Conservation (phyloP, 1,140 invertebrate genomes). For the Littorina saxatilis region DNA sequence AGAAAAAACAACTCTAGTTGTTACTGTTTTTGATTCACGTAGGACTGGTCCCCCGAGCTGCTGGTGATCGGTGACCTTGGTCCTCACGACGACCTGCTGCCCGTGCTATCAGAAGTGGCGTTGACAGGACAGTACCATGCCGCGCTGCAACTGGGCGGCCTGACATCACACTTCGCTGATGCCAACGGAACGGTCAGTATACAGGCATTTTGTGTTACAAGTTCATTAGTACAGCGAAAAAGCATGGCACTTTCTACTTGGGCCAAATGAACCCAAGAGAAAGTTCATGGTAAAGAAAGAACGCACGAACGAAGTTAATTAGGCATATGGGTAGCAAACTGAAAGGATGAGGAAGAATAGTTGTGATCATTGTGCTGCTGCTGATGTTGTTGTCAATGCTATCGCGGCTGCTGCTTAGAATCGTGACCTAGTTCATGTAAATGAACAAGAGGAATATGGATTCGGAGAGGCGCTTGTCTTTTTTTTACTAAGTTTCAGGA, state of each 20-base stretch:
- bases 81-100: slow-evolving; percentile 45
- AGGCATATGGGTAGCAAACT: too few species aligned
- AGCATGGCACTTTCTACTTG: neutral
- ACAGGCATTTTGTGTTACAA: neutral
- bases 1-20: neutral
- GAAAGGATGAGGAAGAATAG: too few species aligned
- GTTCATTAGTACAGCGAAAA: neutral
- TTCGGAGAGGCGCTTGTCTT: too few species aligned
- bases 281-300: neutral
- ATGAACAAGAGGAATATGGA: too few species aligned
- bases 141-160: slow-evolving; percentile 87
- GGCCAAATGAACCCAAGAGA: neutral
- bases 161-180: slow-evolving; percentile 67
- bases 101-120: slow-evolving; percentile 48
- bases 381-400: too few species aligned
- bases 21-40: neutral
- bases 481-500: too few species aligned
- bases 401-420: too few species aligned
- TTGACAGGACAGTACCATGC: slow-evolving; percentile 73
- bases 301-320: too few species aligned
- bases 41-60: slow-evolving; percentile 74
- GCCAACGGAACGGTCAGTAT: slow-evolving; percentile 54
- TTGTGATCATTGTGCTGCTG: too few species aligned
- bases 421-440: too few species aligned
- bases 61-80: slow-evolving; percentile 94